A percentile compares a stretch with the other conserved stretches of the same genome.
Evolutionary conservation across 2,888 invertebrate species (phyloP).

Genomic region (Pharmacophagus antenor): DNA sequence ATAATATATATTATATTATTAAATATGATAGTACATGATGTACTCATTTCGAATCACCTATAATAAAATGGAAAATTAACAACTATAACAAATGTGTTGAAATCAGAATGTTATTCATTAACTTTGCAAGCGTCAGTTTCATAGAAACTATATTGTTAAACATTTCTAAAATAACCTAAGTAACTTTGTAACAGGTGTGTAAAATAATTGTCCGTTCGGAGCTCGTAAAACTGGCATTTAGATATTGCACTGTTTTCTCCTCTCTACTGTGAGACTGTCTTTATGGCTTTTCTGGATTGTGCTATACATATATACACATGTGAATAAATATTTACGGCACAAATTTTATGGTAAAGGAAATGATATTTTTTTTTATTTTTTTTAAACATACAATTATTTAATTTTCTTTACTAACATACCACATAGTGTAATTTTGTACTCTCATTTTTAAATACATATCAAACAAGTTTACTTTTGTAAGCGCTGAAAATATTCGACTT

Average conservation of each 20-base stretch:
- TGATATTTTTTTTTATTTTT: too few species aligned
- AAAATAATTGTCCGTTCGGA: background rate
- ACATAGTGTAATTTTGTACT: background rate
- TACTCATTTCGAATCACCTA: too few species aligned
- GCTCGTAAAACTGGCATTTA: background rate
- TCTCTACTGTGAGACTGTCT: background rate
- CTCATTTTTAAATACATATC: background rate
- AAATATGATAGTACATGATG: too few species aligned
- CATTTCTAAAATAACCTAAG: background rate
- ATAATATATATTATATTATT: too few species aligned
- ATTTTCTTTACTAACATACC: background rate
- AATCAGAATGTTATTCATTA: too few species aligned
- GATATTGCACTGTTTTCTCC: background rate
- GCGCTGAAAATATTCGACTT: background rate
- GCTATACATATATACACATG: background rate
- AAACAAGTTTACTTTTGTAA: background rate
- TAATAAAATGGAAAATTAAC: too few species aligned
- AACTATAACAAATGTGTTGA: too few species aligned
- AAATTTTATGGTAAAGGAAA: background rate
- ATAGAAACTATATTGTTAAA: too few species aligned
- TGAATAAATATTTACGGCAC: background rate
- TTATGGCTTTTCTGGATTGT: background rate
- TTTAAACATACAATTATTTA: too few species aligned
- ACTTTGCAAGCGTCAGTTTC: too few species aligned
- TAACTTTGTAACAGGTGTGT: background rate